Evolutionary conservation across 2,888 invertebrate genomes (phyloP), one percentile per base, ranked within the genome.

Genomic region (Drosophila subsilvestris): DNA sequence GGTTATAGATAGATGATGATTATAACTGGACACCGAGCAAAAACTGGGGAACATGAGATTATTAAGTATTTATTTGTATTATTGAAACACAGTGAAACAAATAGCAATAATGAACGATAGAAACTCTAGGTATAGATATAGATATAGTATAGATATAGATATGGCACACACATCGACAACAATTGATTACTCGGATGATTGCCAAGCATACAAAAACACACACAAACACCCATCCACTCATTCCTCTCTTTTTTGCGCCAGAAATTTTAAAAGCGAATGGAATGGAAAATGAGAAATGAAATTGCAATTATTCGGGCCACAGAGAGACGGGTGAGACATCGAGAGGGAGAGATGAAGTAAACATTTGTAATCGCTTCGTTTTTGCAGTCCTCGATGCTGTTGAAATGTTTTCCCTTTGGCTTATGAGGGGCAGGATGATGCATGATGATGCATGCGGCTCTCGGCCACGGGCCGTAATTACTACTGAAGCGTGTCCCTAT

Each of bases 151-250:
- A n/a, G 32, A 25, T 27, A 74, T 63, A 84, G 70, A 74, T 69
- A 69, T 63, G 62, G 81, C 77, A 79, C 79, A 81, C 81, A 72
- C 69, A 80, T 58, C 74, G 57, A 67, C 62, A 85, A 79, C 85
- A 83, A 79, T 73, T 79, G 79, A 85, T 84, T 85, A 78, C 73
- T 79, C 79, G 73, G 66, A 49, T 78, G 73, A 80, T 76, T 83
- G 65, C 56, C 61, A 67, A 63, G 60, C 58, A 12, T 60, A 59
- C 58, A 42, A 37, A 37, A 49, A 42, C 59, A 61, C 53, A 47
- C 50, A 22, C n/a, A 17, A n/a, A n/a, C 37, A 45, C 59, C n/a
- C 42, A 57, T 42, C 47, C 25, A 22, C 59, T 45, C 17, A 17
- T 44, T 20, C 27, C 8, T 5, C 20, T 58, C n/a, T 37, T 14